Evolutionary conservation across 2,888 invertebrate genomes (phyloP).

Genomic region (Mechanitis mazaeus): DNA sequence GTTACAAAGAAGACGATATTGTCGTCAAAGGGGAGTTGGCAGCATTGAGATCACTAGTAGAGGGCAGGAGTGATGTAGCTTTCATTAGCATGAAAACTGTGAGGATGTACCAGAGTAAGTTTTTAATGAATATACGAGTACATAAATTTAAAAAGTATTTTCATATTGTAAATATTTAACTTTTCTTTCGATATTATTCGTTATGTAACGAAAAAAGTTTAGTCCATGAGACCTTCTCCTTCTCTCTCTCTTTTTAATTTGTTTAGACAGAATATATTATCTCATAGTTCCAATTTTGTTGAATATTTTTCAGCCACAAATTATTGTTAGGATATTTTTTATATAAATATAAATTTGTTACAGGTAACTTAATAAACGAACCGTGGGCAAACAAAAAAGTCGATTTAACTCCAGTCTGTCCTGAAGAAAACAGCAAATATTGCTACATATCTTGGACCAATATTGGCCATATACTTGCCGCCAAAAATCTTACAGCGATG

Average conservation of each 20-base stretch:
- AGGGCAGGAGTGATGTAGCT: slow-evolving; percentile 85
- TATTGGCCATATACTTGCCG: slow-evolving; percentile 81
- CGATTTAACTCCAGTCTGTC: slow-evolving; percentile 78
- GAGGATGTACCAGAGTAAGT: slow-evolving; percentile 77
- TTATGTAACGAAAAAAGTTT: neutral
- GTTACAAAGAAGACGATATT: slow-evolving; percentile 47
- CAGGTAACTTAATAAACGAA: slow-evolving; percentile 58
- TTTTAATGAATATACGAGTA: slow-evolving; percentile 3
- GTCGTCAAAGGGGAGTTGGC: slow-evolving; percentile 75
- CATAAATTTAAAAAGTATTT: too few relatives aligned
- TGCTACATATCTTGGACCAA: slow-evolving; percentile 83
- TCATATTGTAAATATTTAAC: neutral
- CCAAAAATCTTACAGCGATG: slow-evolving; percentile 71
- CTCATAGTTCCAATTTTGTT: too few relatives aligned
- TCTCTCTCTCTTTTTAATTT: neutral
- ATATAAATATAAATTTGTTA: slow-evolving; percentile 21
- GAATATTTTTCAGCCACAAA: too few relatives aligned
- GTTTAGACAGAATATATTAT: too few relatives aligned
- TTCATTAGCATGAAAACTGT: slow-evolving; percentile 81
- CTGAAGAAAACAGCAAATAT: slow-evolving; percentile 64
- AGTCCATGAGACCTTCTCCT: too few relatives aligned
- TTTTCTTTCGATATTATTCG: neutral
- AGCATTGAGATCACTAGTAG: slow-evolving; percentile 80
- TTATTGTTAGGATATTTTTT: too few relatives aligned
- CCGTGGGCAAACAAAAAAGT: slow-evolving; percentile 47